Conservation (phyloP, 2,113 vertebrate species). For the Odocoileus hemionus region DNA sequence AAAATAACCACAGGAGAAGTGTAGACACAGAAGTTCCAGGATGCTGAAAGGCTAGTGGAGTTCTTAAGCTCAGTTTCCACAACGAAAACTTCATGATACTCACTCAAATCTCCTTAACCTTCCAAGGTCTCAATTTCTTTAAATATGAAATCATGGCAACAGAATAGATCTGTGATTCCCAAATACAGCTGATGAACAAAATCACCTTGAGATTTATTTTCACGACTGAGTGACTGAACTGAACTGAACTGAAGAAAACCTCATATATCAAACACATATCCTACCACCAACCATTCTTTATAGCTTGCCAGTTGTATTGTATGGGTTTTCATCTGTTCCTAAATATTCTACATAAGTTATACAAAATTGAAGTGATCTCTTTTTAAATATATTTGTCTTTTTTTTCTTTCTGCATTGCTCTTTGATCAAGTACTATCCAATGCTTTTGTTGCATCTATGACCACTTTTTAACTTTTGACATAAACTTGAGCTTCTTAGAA, state of each 20-base stretch:
- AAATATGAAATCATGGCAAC: background rate
- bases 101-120: background rate
- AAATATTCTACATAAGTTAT: background rate
- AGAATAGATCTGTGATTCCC: background rate
- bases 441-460: background rate
- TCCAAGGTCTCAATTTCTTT: background rate
- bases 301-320: background rate
- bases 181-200: background rate
- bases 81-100: background rate
- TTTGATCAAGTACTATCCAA: background rate
- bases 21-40: background rate
- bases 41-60: background rate
- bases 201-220: background rate
- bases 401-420: background rate
- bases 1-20: background rate
- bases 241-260: background rate
- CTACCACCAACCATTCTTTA: accelerated
- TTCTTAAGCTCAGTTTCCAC: background rate
- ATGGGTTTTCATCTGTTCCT: background rate
- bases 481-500: background rate
- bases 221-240: too few relatives aligned
- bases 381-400: background rate
- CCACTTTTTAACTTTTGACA: background rate
- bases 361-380: background rate
- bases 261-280: background rate